Conservation (phyloP, 2,797 vertebrate genomes). For the Valencia hispanica region DNA sequence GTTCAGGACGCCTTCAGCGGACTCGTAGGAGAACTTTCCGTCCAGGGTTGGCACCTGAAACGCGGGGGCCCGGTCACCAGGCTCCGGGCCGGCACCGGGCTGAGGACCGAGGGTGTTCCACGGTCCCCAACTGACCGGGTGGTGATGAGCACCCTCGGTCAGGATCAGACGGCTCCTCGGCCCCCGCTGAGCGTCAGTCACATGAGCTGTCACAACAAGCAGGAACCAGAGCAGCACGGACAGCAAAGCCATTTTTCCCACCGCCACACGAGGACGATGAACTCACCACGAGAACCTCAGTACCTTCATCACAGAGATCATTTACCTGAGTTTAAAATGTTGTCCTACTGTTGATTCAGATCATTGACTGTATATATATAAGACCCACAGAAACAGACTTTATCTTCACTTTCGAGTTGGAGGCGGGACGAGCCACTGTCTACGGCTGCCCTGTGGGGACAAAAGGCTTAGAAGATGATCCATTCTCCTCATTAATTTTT, state of each 20-base stretch:
- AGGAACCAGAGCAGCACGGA: slow-evolving; percentile 38
- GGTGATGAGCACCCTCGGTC: background rate
- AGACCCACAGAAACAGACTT: background rate
- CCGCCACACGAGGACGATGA: slow-evolving; percentile 6
- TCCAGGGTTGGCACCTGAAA: slow-evolving; percentile 77
- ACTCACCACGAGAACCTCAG: background rate
- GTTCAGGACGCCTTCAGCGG: slow-evolving; percentile 6
- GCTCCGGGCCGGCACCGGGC: slow-evolving; percentile 58
- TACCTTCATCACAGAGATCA: background rate
- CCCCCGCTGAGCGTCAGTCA: slow-evolving; percentile 3
- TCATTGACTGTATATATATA: too few relatives aligned
- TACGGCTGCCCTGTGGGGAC: slow-evolving; percentile 44
- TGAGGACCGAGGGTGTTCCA: background rate
- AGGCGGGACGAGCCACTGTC: slow-evolving; percentile 31
- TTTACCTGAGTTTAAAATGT: fast-evolving
- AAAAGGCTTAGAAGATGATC: background rate
- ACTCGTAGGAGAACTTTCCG: slow-evolving; percentile 73
- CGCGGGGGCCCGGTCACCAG: slow-evolving; percentile 65
- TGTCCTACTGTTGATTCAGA: fast-evolving
- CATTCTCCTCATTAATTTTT: background rate
- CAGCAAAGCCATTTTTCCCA: slow-evolving; percentile 38
- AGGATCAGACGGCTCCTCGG: slow-evolving; percentile 19
- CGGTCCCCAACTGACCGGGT: background rate
- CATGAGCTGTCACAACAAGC: slow-evolving; percentile 8
- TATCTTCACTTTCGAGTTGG: slow-evolving; percentile 6